phyloP scores from a whole-genome alignment of 2,113 vertebrate species.

The Halcyon malimbica region DNA sequence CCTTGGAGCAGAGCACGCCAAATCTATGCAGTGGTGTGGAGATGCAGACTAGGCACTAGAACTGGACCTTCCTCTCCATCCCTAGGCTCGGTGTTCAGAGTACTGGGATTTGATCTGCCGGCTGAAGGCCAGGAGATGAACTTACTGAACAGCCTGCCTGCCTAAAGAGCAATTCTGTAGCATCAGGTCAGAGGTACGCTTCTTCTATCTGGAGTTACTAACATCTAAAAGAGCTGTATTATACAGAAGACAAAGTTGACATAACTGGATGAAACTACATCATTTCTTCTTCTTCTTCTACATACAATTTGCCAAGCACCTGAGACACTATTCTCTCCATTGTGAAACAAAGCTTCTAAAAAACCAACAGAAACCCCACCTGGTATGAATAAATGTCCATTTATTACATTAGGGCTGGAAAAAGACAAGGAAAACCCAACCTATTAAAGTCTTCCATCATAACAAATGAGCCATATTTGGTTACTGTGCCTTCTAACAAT shows the following conservation, averaged over 20 bases:
- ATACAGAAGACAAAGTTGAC: constrained; percentile 64
- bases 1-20: constrained; percentile 36
- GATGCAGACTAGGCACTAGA: constrained; percentile 46
- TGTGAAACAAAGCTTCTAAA: constrained; percentile 51
- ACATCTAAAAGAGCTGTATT: constrained; percentile 53
- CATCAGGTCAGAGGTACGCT: constrained; percentile 50
- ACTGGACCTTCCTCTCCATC: constrained; percentile 37
- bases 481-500: constrained; percentile 61
- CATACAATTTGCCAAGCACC: constrained; percentile 57
- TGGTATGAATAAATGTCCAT: constrained; percentile 57
- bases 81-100: background rate
- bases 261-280: constrained; percentile 59
- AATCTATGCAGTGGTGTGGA: constrained; percentile 19
- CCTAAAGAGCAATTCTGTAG: constrained; percentile 20
- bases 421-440: constrained; percentile 58
- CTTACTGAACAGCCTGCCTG: constrained; percentile 17
- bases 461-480: constrained; percentile 59
- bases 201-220: constrained; percentile 53
- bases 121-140: constrained; percentile 37
- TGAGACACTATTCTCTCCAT: constrained; percentile 63
- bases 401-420: constrained; percentile 53
- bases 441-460: constrained; percentile 57
- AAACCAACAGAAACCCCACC: constrained; percentile 63
- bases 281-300: constrained; percentile 60
- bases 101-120: constrained; percentile 34